Conservation (phyloP, 2,113 vertebrate genomes). For the Heloderma charlesbogerti region DNA sequence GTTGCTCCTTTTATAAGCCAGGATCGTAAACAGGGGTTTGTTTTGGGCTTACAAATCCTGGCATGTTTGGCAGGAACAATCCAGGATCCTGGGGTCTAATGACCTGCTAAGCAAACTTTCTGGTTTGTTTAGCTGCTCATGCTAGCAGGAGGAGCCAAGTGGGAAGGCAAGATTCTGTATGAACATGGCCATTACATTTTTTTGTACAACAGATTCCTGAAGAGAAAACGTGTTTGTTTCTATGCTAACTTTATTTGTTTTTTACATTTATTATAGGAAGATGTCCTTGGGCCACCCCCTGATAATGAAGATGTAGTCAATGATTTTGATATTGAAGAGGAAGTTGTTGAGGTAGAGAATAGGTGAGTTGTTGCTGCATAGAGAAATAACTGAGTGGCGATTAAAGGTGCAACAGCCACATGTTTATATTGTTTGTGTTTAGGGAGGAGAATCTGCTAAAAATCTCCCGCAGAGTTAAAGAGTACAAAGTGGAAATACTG, state of each 20-base stretch:
- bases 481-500: slow-evolving; percentile 95
- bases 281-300: slow-evolving; percentile 96
- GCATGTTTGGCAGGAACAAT: neutral
- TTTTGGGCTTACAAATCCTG: too few species aligned
- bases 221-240: slow-evolving; percentile 4
- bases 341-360: slow-evolving; percentile 98
- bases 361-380: slow-evolving; percentile 78
- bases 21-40: neutral
- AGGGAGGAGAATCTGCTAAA: slow-evolving; percentile 98
- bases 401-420: neutral
- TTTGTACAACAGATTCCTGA: slow-evolving; percentile 2
- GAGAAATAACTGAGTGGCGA: slow-evolving; percentile 18
- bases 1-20: neutral
- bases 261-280: slow-evolving; percentile 84
- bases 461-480: slow-evolving; percentile 96
- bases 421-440: slow-evolving; percentile 56
- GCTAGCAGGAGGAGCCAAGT: neutral
- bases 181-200: neutral
- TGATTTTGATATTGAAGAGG: slow-evolving; percentile 99
- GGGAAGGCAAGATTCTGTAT: neutral
- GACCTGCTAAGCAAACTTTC: neutral
- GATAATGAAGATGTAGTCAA: slow-evolving; percentile 98
- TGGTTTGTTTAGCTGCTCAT: neutral
- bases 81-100: neutral
- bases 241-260: slow-evolving; percentile 31